Base-by-base conservation (phyloP, 2,888 invertebrate species). In the Trichogramma dendrolimi region DNA sequence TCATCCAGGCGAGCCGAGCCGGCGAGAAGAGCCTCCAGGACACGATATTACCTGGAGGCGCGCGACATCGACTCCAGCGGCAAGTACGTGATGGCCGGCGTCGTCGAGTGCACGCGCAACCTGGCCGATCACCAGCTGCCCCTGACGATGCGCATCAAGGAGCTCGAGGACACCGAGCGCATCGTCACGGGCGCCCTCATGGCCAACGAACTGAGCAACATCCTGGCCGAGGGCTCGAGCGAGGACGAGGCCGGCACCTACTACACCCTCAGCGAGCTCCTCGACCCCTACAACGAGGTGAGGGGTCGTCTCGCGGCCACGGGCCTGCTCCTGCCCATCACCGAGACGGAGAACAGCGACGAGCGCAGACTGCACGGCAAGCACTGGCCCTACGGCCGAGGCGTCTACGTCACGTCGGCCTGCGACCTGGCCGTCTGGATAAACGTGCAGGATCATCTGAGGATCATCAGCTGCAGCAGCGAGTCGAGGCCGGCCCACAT, bases 371-470 rank as follows among this genome's bases (percentile, higher is more conserved):
- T 91, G 27, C 91, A 91, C 71, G 91, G 91, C 0, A 84, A 84
- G 68, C 87, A 90, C 70, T 96, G 95, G 95, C 94, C 96, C 0
- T 92, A 92, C 69, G 94, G 94, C 0, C 86, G 96, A 56, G 96
- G 96, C 0, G 95, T 96, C 52, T 96, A 89, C 76, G 83, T 95
- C 1, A 91, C 87, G 73, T 86, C 88, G 41, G 86, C 88, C 60
- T 88, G 88, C 71, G 90, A 89, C 68, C 80, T 94, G 70, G 91
- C 94, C 0, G 85, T 92, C 43, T 96, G 96, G 95, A 84, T 95
- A n/a, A 96, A 95, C 76, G 91, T 95, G 7, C 90, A 94, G 72
- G 96, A 96, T 73, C 96, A 96, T 76, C 75, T 96, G 67, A 85
- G 95, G 47, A 84, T 96, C 40, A 83, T 95, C 44, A 87, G 90